phyloP scores from a whole-genome alignment of 30 jellyfish, hydroid and myxozoan genomes.

The Sanderia malayensis region DNA sequence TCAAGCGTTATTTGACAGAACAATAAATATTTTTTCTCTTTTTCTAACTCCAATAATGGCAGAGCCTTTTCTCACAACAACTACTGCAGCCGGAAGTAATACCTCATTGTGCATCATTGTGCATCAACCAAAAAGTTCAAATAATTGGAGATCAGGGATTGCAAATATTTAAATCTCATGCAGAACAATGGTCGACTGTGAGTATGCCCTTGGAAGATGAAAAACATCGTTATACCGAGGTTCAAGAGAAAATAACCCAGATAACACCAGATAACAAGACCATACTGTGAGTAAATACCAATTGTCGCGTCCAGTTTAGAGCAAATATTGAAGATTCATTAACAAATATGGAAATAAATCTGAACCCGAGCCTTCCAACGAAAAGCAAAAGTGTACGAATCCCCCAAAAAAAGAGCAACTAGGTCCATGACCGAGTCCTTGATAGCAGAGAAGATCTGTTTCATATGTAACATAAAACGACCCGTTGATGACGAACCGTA shows the following conservation, averaged over 20 bases:
- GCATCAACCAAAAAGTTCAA: not conserved
- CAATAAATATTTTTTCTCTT: not conserved
- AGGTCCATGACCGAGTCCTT: conserved; percentile 20
- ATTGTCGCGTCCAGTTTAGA: conserved; percentile 16
- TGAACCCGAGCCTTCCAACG: conserved; percentile 1
- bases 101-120: not conserved
- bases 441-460: conserved; percentile 6
- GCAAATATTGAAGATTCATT: conserved; percentile 1
- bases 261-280: not conserved
- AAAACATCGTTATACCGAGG: conserved; percentile 25
- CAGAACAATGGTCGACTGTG: conserved; percentile 22
- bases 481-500: conserved; percentile 1
- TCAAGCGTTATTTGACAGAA: not conserved
- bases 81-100: not conserved
- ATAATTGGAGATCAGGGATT: conserved; percentile 19
- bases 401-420: conserved; percentile 24
- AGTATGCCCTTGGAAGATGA: conserved; percentile 21
- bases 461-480: too few species aligned
- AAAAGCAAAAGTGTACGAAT: conserved; percentile 10
- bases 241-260: not conserved
- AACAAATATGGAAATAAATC: conserved; percentile 7
- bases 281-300: conserved; percentile 16
- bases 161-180: conserved; percentile 11
- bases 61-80: conserved; percentile 14
- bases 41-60: conserved; percentile 5